Evolutionary conservation across 2,888 invertebrate species (phyloP).

Genomic region (Cerastis leucographa): DNA sequence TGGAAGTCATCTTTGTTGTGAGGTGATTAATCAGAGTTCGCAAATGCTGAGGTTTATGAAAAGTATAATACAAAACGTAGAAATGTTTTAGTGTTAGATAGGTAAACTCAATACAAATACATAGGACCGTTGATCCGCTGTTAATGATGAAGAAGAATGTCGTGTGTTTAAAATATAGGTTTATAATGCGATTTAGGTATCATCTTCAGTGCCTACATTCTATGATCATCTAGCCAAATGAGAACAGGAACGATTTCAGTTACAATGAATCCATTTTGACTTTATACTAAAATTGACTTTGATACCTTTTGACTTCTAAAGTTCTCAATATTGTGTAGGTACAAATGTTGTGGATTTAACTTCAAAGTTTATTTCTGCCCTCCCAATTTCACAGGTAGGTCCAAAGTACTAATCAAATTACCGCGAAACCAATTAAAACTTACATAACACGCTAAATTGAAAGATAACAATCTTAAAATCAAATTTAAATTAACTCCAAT

Average conservation of each 20-base stretch:
- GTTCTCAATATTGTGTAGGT: not conserved
- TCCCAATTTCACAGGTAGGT: slow-evolving; percentile 27
- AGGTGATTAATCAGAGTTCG: not conserved
- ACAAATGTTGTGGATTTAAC: not conserved
- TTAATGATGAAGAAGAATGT: not conserved
- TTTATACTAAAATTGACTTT: not conserved
- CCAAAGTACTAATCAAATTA: slow-evolving; percentile 54
- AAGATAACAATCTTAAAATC: slow-evolving; percentile 74
- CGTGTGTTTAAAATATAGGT: not conserved
- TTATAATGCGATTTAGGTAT: not conserved
- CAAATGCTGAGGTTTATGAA: not conserved
- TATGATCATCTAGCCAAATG: not conserved
- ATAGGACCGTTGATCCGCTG: not conserved
- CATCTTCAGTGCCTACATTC: not conserved
- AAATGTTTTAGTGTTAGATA: not conserved
- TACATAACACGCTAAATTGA: slow-evolving; percentile 60
- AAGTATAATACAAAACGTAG: not conserved
- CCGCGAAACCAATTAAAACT: slow-evolving; percentile 63
- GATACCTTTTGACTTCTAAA: not conserved
- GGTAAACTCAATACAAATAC: not conserved
- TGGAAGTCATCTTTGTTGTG: slow-evolving; percentile 19
- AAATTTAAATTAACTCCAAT: slow-evolving; percentile 77
- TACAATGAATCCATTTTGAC: not conserved
- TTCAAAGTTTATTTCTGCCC: slow-evolving; percentile 5
- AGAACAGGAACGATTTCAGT: not conserved